These are phyloP conservation scores for Muscicapa adusta DNA, from an alignment of 2,113 vertebrate species.

Conservation along the genomic window DNA sequence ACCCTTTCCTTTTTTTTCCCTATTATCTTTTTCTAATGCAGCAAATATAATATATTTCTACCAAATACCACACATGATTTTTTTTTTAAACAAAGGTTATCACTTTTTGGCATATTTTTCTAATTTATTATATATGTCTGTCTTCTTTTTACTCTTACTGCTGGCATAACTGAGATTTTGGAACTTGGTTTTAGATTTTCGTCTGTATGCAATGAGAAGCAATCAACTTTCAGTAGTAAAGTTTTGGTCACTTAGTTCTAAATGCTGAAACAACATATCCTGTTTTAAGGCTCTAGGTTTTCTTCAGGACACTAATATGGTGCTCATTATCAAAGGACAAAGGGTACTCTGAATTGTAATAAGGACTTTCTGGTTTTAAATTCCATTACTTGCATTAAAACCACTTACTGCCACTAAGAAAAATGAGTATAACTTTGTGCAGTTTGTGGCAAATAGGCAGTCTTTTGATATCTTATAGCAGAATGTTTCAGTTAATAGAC, in stretches of 20 bases:
- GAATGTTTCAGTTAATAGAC: slow-evolving; percentile 56
- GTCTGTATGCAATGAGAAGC: not conserved
- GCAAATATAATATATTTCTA: not conserved
- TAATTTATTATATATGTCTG: not conserved
- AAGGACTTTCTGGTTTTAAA: slow-evolving; percentile 58
- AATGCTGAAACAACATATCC: slow-evolving; percentile 34
- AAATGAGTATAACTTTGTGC: slow-evolving; percentile 52
- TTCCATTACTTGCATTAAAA: slow-evolving; percentile 62
- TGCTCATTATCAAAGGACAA: slow-evolving; percentile 61
- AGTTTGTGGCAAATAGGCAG: slow-evolving; percentile 38
- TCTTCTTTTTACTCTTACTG: not conserved
- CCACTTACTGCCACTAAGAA: slow-evolving; percentile 46
- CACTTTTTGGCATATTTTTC: not conserved
- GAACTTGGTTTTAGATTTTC: not conserved
- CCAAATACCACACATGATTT: not conserved
- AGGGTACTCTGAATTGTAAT: slow-evolving; percentile 46
- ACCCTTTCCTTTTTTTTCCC: not conserved
- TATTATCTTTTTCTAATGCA: not conserved
- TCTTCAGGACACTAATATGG: slow-evolving; percentile 42
- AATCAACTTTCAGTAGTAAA: slow-evolving; percentile 6
- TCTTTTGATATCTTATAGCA: slow-evolving; percentile 62
- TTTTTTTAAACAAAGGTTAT: not conserved
- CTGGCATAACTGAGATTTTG: not conserved
- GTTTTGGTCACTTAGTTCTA: slow-evolving; percentile 1
- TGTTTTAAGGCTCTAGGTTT: slow-evolving; percentile 41